Evolutionary conservation across 1,140 invertebrate genomes (phyloP), one percentile per base, ranked within the genome.

Genomic region (Lepidurus couesii): DNA sequence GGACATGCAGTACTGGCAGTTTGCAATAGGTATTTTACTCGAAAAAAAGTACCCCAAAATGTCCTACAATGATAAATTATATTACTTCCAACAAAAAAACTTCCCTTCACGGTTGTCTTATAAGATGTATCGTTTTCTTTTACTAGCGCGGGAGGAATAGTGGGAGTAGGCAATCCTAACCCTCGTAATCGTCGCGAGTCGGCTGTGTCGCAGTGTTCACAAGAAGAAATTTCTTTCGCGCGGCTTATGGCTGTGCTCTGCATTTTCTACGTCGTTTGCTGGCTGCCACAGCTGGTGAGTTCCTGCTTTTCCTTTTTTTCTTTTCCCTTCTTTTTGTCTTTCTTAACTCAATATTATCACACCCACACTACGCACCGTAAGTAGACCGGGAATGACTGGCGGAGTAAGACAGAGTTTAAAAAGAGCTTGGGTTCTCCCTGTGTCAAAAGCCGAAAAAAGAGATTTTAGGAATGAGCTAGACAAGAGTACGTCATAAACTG

Each of bases 271-370:
- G 90, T 95, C 75, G 86, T 92, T 1, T 95, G 92, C 83, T 95
- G 93, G 93, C 88, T 93, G 86, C 93, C 93, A 3, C 92, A 95
- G 85, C 91, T 95, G 91, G 93, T 94, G 83, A 88, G 87, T 84
- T 24, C 44, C 42, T 53, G 75, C 21, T n/a, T 11, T 10, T 75
- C 16, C 53, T 16, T 21, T 16, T 3, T 16, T 3, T n/a, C 53
- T 16, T 13, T 75, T 16, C 21, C 21, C 7, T 9, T 75, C 5
- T 44, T 11, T 11, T 13, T 80, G 4, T 75, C 43, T 43, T 78
- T 16, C 7, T 16, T 13, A 43, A 76, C 13, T n/a, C 34, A n/a
- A 16, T 42, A 65, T 21, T 3, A n/a, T 7, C 16, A 65, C 53
- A 21, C 21, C 21, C 53, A 65, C 21, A n/a, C 53, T 1, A 65